These are phyloP conservation scores for Thunnus albacares DNA, from an alignment of 2,797 vertebrate genomes.

Conservation along the genomic window DNA sequence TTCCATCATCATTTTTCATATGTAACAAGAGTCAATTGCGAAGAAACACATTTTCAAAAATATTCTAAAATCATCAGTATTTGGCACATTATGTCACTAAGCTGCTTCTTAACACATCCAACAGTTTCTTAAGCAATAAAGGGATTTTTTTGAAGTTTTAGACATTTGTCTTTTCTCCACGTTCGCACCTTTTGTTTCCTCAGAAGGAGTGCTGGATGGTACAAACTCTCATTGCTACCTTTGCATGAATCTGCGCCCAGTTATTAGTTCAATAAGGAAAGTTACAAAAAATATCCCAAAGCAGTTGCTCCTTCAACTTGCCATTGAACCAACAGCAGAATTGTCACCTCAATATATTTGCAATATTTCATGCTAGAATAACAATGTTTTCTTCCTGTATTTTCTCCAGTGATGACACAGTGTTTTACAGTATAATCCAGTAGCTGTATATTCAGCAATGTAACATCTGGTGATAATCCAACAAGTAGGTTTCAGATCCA, in stretches of 20 bases:
- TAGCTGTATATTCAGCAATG: conserved; percentile 10
- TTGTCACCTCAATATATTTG: conserved; percentile 11
- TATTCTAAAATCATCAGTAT: background rate
- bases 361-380: conserved; percentile 27
- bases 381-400: conserved; percentile 22
- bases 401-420: conserved; percentile 37
- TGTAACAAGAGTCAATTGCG: background rate
- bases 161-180: background rate
- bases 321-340: conserved; percentile 13
- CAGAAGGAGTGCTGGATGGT: conserved; percentile 26
- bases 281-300: conserved; percentile 20
- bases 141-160: background rate
- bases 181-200: conserved; percentile 60
- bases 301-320: conserved; percentile 19
- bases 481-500: conserved; percentile 44
- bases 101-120: background rate
- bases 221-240: conserved; percentile 35
- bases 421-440: conserved; percentile 40
- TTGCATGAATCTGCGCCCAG: conserved; percentile 44
- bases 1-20: background rate
- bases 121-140: background rate
- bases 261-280: conserved; percentile 19
- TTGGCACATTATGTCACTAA: background rate
- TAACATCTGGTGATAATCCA: conserved; percentile 59
- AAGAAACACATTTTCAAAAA: background rate